phyloP scores from a whole-genome alignment of 2,113 vertebrate genomes.

The Rhineura floridana region DNA sequence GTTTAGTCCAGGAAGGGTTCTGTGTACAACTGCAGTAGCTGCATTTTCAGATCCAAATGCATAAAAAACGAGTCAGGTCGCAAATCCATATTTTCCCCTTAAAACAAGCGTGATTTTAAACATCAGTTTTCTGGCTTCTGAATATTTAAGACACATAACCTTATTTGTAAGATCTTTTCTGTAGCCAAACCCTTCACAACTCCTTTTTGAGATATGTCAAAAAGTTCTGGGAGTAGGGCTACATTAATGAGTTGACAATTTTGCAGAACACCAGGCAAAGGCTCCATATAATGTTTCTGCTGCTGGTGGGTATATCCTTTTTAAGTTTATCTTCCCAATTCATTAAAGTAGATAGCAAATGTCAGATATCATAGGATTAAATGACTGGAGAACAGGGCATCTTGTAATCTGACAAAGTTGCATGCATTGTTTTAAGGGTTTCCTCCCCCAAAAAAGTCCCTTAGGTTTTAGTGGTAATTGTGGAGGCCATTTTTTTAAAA shows the following conservation, averaged over 20 bases:
- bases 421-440: neutral
- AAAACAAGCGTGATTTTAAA: neutral
- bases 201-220: neutral
- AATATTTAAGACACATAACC: neutral
- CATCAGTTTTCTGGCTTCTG: neutral
- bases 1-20: constrained; percentile 1
- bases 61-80: neutral
- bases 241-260: neutral
- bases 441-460: neutral
- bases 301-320: neutral
- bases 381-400: neutral
- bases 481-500: too few relatives aligned
- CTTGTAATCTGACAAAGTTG: neutral
- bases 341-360: neutral
- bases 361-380: neutral
- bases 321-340: neutral
- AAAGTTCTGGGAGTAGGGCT: neutral
- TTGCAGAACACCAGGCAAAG: neutral
- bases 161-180: neutral
- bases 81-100: neutral
- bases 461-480: neutral
- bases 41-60: constrained; percentile 1
- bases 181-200: neutral
- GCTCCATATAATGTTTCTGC: neutral
- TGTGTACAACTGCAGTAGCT: neutral